Conservation (phyloP, 1,140 invertebrate species). For the Drosophila sucinea region DNA sequence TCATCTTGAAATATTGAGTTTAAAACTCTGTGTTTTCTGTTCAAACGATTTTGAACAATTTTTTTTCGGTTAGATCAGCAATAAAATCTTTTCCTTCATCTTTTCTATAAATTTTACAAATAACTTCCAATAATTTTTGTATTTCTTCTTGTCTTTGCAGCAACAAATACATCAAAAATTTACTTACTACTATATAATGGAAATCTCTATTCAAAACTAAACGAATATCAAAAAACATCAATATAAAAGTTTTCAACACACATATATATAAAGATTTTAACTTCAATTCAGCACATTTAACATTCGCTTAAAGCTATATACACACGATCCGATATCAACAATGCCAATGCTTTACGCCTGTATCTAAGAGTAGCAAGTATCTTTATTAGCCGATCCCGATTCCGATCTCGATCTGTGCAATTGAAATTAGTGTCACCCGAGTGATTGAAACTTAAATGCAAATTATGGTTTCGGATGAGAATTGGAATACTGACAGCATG, state of each 20-base stretch:
- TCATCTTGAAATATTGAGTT: not conserved
- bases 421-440: not conserved
- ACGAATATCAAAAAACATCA: not conserved
- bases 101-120: not conserved
- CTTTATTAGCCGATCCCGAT: not conserved
- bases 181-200: conserved; percentile 1
- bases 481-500: conserved; percentile 82
- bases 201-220: conserved; percentile 8
- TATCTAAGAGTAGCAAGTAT: not conserved
- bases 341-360: conserved; percentile 22
- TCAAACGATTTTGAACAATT: not conserved
- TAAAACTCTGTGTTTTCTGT: not conserved
- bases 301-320: not conserved
- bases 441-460: conserved; percentile 22
- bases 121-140: not conserved
- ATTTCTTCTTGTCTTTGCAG: not conserved
- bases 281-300: not conserved
- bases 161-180: conserved; percentile 1
- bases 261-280: not conserved
- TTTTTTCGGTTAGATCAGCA: conserved; percentile 3
- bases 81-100: not conserved
- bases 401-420: not conserved
- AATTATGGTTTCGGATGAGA: conserved; percentile 80
- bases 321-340: not conserved
- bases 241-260: not conserved